phyloP scores from a whole-genome alignment of 2,888 invertebrate genomes.

The Chrysomela aeneicollis region DNA sequence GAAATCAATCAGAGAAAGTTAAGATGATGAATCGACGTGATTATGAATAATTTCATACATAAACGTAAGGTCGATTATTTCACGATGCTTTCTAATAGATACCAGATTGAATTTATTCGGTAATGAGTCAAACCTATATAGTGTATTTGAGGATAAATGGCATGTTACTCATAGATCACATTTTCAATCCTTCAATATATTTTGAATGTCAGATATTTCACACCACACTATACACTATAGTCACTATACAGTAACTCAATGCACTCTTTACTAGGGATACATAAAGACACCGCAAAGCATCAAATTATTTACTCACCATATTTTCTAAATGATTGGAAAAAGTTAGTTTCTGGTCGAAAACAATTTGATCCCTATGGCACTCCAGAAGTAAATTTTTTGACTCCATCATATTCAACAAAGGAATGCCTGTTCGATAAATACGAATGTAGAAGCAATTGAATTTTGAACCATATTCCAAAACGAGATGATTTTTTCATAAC shows the following conservation, averaged over 20 bases:
- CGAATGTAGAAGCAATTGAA: too few relatives aligned
- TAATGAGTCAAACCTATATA: not conserved
- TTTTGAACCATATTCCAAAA: too few relatives aligned
- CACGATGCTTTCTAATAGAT: not conserved
- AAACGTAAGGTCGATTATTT: too few relatives aligned
- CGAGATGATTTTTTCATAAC: too few relatives aligned
- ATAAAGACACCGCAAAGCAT: too few relatives aligned
- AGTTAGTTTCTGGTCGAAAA: not conserved
- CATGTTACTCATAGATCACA: not conserved
- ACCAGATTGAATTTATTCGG: too few relatives aligned
- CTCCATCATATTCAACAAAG: slow-evolving; percentile 7
- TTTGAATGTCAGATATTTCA: not conserved
- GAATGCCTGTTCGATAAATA: not conserved
- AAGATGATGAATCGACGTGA: too few relatives aligned
- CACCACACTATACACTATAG: too few relatives aligned
- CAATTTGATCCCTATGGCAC: not conserved
- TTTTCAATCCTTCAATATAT: not conserved
- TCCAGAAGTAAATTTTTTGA: not conserved
- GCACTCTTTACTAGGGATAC: not conserved
- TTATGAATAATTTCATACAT: not conserved
- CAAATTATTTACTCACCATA: not conserved
- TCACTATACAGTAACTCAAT: slow-evolving; percentile 4
- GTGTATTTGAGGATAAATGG: not conserved
- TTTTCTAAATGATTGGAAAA: not conserved
- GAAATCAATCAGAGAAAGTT: too few relatives aligned